Percentiles rank a stretch among this genome's conserved stretches.
Evolutionary conservation across 1,140 invertebrate species (phyloP).

Genomic region (Gerris buenoi): DNA sequence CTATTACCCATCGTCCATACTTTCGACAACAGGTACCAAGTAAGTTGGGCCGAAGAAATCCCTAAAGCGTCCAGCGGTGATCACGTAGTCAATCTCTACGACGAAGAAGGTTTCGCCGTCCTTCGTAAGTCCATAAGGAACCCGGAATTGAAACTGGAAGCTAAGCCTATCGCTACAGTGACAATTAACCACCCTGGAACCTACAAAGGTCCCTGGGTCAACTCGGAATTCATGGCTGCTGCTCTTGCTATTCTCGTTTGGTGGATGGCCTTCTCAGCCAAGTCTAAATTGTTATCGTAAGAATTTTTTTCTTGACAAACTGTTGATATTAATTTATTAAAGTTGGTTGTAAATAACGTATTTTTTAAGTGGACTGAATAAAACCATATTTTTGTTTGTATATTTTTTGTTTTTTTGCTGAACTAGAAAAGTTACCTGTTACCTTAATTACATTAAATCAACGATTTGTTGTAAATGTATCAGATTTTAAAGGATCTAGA

Average conservation of each 20-base stretch:
- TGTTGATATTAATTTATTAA: not conserved
- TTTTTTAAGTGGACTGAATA: not conserved
- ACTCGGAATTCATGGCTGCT: constrained; percentile 78
- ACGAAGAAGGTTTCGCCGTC: constrained; percentile 78
- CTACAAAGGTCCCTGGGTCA: constrained; percentile 80
- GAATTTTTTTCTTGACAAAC: not conserved
- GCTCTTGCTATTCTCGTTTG: constrained; percentile 60
- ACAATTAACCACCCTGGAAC: constrained; percentile 66
- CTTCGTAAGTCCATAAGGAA: constrained; percentile 58
- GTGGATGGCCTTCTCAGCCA: constrained; percentile 71
- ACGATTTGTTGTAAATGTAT: no score
- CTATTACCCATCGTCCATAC: constrained; percentile 61
- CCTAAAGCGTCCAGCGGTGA: constrained; percentile 62
- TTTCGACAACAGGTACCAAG: constrained; percentile 53
- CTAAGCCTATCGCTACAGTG: constrained; percentile 60
- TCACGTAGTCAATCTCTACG: constrained; percentile 64
- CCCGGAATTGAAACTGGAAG: constrained; percentile 44
- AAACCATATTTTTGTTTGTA: not conserved
- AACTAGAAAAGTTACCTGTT: no score
- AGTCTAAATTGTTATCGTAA: constrained; percentile 52
- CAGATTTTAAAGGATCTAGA: no score
- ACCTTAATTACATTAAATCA: no score
- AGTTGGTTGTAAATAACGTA: not conserved
- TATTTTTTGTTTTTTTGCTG: no score
- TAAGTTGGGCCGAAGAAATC: constrained; percentile 72